phyloP scores from a whole-genome alignment of 2,888 invertebrate species.

The Agrochola lychnidis region DNA sequence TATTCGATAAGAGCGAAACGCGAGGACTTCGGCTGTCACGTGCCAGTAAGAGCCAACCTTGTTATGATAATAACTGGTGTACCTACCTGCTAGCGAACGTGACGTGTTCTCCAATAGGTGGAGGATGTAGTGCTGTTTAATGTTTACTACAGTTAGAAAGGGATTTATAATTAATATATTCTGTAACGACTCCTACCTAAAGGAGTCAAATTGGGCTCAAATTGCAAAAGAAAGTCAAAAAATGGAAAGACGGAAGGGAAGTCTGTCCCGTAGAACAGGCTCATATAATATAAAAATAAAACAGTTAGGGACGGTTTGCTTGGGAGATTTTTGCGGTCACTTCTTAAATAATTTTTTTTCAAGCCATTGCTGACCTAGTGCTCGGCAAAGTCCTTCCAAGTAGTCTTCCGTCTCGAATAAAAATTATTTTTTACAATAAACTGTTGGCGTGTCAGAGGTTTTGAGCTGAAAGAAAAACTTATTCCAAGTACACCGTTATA shows the following conservation, averaged over 20 bases:
- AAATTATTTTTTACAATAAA: neutral
- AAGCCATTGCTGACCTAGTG: neutral
- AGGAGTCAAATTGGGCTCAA: neutral
- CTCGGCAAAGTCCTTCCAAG: neutral
- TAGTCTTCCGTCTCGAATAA: neutral
- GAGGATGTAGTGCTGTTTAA: slow-evolving; percentile 34
- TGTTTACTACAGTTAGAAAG: slow-evolving; percentile 29
- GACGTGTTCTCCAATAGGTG: slow-evolving; percentile 41
- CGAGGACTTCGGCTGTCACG: slow-evolving; percentile 58
- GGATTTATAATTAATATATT: slow-evolving; percentile 20
- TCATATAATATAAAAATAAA: neutral
- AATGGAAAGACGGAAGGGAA: neutral
- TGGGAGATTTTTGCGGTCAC: neutral
- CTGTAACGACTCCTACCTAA: neutral
- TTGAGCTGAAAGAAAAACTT: too few relatives aligned
- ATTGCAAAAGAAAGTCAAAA: neutral
- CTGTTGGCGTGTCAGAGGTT: neutral
- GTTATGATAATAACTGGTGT: slow-evolving; percentile 66
- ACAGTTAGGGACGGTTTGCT: neutral
- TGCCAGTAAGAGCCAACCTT: slow-evolving; percentile 60
- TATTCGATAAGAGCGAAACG: slow-evolving; percentile 59
- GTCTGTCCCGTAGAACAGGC: neutral
- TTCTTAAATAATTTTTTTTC: neutral
- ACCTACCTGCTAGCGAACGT: slow-evolving; percentile 51
- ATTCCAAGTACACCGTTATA: too few relatives aligned